Evolutionary conservation across 2,113 vertebrate genomes (phyloP).

Genomic region (Eurystomus gularis): DNA sequence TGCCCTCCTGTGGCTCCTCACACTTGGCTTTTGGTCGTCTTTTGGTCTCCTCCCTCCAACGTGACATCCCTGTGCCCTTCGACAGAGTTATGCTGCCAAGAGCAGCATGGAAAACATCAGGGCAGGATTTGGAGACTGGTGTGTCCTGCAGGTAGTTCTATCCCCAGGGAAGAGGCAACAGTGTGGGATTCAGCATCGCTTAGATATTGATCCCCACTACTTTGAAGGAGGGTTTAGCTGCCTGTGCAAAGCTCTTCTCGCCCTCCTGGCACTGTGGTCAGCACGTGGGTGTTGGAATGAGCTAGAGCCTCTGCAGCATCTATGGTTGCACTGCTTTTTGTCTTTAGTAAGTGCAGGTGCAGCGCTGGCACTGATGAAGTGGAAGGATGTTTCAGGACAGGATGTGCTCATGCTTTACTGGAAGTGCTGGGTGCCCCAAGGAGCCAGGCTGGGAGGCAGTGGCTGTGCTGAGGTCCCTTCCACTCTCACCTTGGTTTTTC

Average conservation of each 20-base stretch:
- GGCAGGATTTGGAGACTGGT: neutral
- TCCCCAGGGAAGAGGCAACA: neutral
- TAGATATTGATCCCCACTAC: rapidly evolving
- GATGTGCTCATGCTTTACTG: neutral
- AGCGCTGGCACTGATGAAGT: neutral
- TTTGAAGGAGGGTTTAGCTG: neutral
- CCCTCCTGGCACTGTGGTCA: neutral
- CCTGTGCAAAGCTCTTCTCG: neutral
- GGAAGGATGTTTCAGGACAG: neutral
- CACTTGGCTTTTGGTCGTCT: neutral
- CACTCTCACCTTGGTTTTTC: neutral
- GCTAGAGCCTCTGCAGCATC: neutral
- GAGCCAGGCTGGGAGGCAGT: neutral
- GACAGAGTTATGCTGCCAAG: neutral
- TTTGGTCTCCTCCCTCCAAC: neutral
- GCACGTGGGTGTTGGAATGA: neutral
- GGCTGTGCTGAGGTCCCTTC: neutral
- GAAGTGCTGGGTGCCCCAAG: neutral
- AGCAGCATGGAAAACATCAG: neutral
- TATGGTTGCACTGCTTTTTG: neutral
- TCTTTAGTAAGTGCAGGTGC: neutral
- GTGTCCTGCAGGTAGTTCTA: neutral
- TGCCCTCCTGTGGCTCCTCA: neutral
- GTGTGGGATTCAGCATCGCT: neutral
- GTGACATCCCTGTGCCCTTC: rapidly evolving